Base-by-base conservation (phyloP, 2,888 invertebrate species). In the Mechanitis messenoides region DNA sequence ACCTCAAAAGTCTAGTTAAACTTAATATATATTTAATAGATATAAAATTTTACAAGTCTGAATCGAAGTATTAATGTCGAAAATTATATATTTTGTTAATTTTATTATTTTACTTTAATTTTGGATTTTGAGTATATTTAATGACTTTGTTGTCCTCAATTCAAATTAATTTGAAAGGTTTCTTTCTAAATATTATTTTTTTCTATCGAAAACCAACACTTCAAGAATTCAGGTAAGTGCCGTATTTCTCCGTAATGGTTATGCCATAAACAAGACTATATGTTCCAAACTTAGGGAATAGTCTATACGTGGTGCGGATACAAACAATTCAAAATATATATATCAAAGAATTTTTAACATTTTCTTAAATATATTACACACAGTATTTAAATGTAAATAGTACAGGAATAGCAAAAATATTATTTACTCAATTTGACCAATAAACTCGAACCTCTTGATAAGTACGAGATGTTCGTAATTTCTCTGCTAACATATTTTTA, bases 401-500 rank as follows among this genome's bases (percentile, higher is more conserved):
- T 20, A 20, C 20, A 20, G 20, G 20, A 20, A 20, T 20, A 20
- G 20, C 20, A 38, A 38, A 38, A 38, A 38, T 38, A 38, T 6
- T 38, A 38, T 20, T 20, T 20, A 20, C 20, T 20, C 20, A 20
- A 20, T 20, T 20, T 20, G 20, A 20, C 20, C 20, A 20, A 20
- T 9, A 42, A 42, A 7, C 42, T 9, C 9, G 11, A 42, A 42
- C 42, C 9, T 2, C 9, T 11, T 9, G 2, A 7, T 42, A 1
- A 5, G 3, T 35, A 42, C 38, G 38, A 50, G 28, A 50, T 50
- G 50, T 50, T 28, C 31, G 50, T 57, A 62, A 56, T 38, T 59
- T 62, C 45, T 50, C 4, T 12, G 28, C 53, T 47, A 20, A 33
- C 28, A 46, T 45, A 57, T 56, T 58, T 53, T 53, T 60, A 55